phyloP scores from a whole-genome alignment of 2,113 vertebrate genomes.

The Rattus norvegicus region GRCr8 NC_086027.1:56826001-56826500 shows the following conservation, averaged over 20 bases:
- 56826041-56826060: slow-evolving; percentile 19
- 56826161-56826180: slow-evolving; percentile 8
- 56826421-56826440: neutral
- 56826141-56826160: neutral
- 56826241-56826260: slow-evolving; percentile 20
- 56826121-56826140: slow-evolving; percentile 3
- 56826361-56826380: neutral
- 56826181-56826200: neutral
- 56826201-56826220: neutral
- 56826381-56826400: neutral
- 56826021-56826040: slow-evolving; percentile 48
- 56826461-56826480: neutral
- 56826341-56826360: neutral
- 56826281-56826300: neutral
- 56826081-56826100: slow-evolving; percentile 48
- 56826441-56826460: neutral
- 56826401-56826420: neutral
- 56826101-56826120: neutral
- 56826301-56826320: neutral
- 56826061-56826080: slow-evolving; percentile 43
- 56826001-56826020: slow-evolving; percentile 46
- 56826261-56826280: neutral
- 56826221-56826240: neutral
- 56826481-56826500: neutral
- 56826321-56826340: neutral